Evolutionary conservation across 1,140 invertebrate species (phyloP).

Genomic region (Nomia melanderi): DNA sequence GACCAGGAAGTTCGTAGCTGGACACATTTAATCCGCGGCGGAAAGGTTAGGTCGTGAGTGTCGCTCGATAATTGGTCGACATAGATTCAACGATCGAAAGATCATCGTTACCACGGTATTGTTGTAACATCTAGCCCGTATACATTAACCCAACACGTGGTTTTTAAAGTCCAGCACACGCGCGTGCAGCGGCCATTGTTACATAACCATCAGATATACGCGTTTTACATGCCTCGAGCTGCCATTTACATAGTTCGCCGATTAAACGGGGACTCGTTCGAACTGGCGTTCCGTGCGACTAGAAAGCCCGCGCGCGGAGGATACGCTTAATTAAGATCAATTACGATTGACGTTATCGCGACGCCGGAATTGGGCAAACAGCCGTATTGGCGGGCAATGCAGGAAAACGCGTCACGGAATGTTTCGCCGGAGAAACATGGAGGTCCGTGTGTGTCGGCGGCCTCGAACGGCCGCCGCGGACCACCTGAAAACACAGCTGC

Average conservation of each 20-base stretch:
- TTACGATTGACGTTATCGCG: constrained; percentile 2
- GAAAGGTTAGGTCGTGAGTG: too few relatives aligned
- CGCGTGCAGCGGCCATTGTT: neutral
- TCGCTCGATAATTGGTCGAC: too few relatives aligned
- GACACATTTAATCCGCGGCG: too few relatives aligned
- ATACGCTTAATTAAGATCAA: neutral
- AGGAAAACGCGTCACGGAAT: neutral
- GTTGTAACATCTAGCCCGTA: neutral
- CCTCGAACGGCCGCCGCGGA: neutral
- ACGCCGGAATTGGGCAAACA: neutral
- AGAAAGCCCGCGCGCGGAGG: too few relatives aligned
- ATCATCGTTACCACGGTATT: neutral
- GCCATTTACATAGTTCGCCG: neutral
- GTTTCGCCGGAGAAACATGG: neutral
- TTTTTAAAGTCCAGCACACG: neutral
- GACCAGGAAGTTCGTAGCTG: too few relatives aligned
- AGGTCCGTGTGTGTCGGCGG: neutral
- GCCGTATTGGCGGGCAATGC: neutral
- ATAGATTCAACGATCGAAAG: neutral
- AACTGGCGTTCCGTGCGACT: too few relatives aligned
- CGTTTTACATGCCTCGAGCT: neutral
- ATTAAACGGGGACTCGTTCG: neutral
- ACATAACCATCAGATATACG: neutral
- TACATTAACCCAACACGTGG: neutral
- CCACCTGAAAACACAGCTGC: constrained; percentile 59